These are phyloP conservation scores for Champsocephalus gunnari DNA, from an alignment of 2,797 vertebrate genomes.

Conservation along the genomic window DNA sequence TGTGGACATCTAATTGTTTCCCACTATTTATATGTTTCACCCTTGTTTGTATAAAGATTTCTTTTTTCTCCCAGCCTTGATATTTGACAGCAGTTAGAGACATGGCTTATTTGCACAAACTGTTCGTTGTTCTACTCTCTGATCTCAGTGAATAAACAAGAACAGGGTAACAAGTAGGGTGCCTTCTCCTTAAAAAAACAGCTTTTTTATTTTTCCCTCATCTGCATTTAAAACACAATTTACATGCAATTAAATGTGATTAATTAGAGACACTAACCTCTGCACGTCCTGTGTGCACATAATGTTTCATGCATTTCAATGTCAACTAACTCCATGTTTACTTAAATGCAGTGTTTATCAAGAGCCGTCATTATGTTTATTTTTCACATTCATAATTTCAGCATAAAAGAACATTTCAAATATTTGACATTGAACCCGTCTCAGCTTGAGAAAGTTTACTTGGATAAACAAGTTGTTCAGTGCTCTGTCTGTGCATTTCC, in stretches of 20 bases:
- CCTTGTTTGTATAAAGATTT: slow-evolving; percentile 33
- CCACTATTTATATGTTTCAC: slow-evolving; percentile 2
- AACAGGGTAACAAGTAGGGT: slow-evolving; percentile 50
- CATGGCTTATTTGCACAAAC: slow-evolving; percentile 22
- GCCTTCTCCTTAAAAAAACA: slow-evolving; percentile 48
- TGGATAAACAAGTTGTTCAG: slow-evolving; percentile 26
- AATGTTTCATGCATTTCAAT: slow-evolving; percentile 81
- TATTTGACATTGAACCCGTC: slow-evolving; percentile 40
- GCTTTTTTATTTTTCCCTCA: slow-evolving; percentile 49
- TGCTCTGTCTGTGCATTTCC: not conserved
- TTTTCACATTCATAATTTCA: slow-evolving; percentile 21
- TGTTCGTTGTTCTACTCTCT: slow-evolving; percentile 28
- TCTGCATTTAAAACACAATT: slow-evolving; percentile 81
- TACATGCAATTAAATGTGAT: slow-evolving; percentile 85
- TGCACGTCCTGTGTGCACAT: slow-evolving; percentile 71
- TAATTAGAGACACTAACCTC: slow-evolving; percentile 84
- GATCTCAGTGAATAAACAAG: slow-evolving; percentile 61
- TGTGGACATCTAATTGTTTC: slow-evolving; percentile 30
- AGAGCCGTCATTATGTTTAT: slow-evolving; percentile 22
- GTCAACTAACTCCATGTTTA: slow-evolving; percentile 73
- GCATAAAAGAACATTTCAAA: slow-evolving; percentile 10
- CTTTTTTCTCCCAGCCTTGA: slow-evolving; percentile 3
- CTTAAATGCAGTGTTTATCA: slow-evolving; percentile 61
- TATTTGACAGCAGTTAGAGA: slow-evolving; percentile 16
- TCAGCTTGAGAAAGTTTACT: slow-evolving; percentile 34